These are phyloP conservation scores for Nesospiza acunhae DNA, from an alignment of 2,113 vertebrate genomes.

Conservation along the genomic window DNA sequence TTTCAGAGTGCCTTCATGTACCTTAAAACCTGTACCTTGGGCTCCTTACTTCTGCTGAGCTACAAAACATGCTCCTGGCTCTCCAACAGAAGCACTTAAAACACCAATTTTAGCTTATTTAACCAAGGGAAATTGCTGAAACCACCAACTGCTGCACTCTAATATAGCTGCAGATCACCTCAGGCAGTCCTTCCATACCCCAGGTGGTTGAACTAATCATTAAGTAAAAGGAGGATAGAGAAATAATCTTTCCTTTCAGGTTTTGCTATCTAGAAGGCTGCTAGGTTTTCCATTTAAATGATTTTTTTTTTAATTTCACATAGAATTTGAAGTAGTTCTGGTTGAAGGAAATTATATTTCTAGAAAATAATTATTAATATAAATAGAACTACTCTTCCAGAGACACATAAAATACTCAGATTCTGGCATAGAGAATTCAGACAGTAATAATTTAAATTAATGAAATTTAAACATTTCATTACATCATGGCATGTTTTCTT, in stretches of 20 bases:
- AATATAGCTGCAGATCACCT: not conserved
- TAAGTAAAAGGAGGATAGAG: not conserved
- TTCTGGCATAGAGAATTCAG: not conserved
- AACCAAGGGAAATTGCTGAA: not conserved
- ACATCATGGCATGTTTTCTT: not conserved
- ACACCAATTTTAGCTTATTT: not conserved
- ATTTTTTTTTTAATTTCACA: not conserved
- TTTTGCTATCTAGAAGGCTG: not conserved
- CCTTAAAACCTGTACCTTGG: not conserved
- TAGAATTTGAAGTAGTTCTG: not conserved
- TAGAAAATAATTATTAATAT: not conserved
- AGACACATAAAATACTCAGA: not conserved
- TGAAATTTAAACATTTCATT: not conserved
- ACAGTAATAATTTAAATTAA: not conserved
- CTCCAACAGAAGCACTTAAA: not conserved
- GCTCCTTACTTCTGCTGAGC: not conserved
- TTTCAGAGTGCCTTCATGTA: not conserved
- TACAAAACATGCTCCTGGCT: not conserved
- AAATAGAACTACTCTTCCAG: not conserved
- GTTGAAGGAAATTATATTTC: not conserved
- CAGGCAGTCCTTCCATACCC: not conserved
- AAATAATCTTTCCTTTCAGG: not conserved
- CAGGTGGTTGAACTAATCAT: not conserved
- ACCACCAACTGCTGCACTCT: not conserved
- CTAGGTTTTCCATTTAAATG: not conserved